A percentile compares a stretch with the other conserved stretches of the same genome.
Conservation (phyloP, 1,140 invertebrate species). For the Lineus longissimus region DNA sequence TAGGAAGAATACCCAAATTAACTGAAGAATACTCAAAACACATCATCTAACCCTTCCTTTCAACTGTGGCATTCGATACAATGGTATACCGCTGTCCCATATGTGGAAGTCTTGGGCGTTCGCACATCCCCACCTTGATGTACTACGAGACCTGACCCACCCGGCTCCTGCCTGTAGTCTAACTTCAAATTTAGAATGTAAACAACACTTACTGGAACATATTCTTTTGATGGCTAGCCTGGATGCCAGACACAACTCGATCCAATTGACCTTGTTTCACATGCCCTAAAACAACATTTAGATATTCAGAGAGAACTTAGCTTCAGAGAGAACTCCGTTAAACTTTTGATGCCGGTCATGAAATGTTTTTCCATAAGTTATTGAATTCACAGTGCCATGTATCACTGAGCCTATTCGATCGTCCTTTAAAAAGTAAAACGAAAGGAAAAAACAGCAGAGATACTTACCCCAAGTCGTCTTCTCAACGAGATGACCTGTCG, state of each 20-base stretch:
- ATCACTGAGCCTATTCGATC: too few relatives aligned
- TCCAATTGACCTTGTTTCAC: constrained; percentile 67
- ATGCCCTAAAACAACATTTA: constrained; percentile 54
- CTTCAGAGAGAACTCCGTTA: not conserved
- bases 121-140: too few relatives aligned
- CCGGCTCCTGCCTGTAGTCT: too few relatives aligned
- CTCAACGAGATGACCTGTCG: constrained; percentile 69
- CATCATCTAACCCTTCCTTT: not conserved
- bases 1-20: constrained; percentile 17
- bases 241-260: constrained; percentile 68
- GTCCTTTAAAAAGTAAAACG: too few relatives aligned
- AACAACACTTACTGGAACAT: constrained; percentile 72
- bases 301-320: constrained; percentile 4
- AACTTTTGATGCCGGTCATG: not conserved
- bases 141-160: too few relatives aligned
- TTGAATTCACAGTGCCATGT: too few relatives aligned
- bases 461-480: constrained; percentile 63
- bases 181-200: not conserved
- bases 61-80: too few relatives aligned
- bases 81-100: too few relatives aligned
- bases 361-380: too few relatives aligned
- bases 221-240: constrained; percentile 74
- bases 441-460: not conserved
- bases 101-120: too few relatives aligned
- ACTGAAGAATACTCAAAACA: not conserved